Evolutionary conservation across 1,140 invertebrate genomes (phyloP).

Genomic region (Liolophura sinensis): DNA sequence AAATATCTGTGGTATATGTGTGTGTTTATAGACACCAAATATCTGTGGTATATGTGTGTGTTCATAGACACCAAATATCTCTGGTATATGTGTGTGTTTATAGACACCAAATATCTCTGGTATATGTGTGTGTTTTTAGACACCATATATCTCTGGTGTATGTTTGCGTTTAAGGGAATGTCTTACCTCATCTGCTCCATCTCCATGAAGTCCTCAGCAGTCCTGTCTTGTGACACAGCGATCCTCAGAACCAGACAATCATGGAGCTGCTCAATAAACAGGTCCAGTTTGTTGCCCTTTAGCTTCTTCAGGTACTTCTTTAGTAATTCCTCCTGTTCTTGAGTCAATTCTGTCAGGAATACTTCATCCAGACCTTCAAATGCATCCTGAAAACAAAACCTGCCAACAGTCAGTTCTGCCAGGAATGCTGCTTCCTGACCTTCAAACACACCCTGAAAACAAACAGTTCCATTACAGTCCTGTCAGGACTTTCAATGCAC

Average conservation of each 20-base stretch:
- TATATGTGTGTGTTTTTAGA: background rate
- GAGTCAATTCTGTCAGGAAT: slow-evolving; percentile 16
- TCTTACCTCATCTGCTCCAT: slow-evolving; percentile 15
- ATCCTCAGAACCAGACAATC: slow-evolving; percentile 34
- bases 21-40: too few species aligned
- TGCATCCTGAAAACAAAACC: slow-evolving; percentile 22
- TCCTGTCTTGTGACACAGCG: slow-evolving; percentile 17
- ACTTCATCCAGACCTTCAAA: slow-evolving; percentile 26
- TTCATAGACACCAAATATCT: too few species aligned
- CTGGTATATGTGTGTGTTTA: too few species aligned
- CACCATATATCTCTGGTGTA: background rate
- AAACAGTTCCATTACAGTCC: too few species aligned
- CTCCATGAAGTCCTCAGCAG: slow-evolving; percentile 23
- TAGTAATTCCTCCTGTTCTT: slow-evolving; percentile 13
- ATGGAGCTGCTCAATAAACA: slow-evolving; percentile 25
- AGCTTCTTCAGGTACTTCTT: slow-evolving; percentile 13
- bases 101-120: too few species aligned
- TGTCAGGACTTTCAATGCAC: too few species aligned
- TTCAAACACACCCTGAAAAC: too few species aligned
- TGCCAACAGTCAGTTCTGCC: background rate
- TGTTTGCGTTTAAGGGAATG: background rate
- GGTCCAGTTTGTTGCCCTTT: slow-evolving; percentile 18
- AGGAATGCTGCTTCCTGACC: too few species aligned
- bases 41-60: too few species aligned
- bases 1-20: too few species aligned